Conservation (phyloP, 2,888 invertebrate species). For the Drosophila merina region DNA sequence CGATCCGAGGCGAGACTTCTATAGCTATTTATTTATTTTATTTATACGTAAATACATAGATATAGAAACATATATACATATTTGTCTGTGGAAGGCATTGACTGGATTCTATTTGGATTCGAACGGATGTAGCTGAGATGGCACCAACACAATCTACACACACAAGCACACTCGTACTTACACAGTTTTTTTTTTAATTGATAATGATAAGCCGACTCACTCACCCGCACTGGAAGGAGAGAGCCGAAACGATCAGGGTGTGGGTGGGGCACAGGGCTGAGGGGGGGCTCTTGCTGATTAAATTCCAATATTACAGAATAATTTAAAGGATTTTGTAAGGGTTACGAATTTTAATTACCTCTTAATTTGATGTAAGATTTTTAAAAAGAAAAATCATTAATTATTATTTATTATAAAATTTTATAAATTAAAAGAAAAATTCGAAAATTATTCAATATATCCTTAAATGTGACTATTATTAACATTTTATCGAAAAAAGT, state of each 20-base stretch:
- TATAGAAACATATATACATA: not conserved
- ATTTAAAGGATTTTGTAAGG: not conserved
- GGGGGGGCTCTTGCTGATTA: conserved; percentile 47
- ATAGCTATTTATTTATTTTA: conserved; percentile 1
- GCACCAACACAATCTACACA: no score
- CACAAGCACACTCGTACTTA: not conserved
- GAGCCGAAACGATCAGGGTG: not conserved
- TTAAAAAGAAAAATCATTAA: no score
- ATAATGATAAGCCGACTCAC: conserved; percentile 33
- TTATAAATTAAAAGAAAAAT: no score
- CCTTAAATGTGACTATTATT: no score
- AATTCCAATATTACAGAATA: conserved; percentile 44
- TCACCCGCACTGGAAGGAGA: conserved; percentile 17
- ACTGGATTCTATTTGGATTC: conserved; percentile 10
- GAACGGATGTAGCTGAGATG: conserved; percentile 23
- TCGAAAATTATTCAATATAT: no score
- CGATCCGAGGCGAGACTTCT: conserved; percentile 2
- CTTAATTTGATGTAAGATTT: not conserved
- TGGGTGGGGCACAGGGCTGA: not conserved
- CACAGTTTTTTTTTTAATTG: conserved; percentile 9
- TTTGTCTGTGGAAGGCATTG: conserved; percentile 26
- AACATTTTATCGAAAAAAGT: no score
- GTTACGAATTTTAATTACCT: not conserved
- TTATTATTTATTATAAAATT: no score
- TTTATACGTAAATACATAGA: not conserved